These are phyloP conservation scores for Oxygymnocypris stewartii DNA, from an alignment of 2,113 vertebrate genomes.

Conservation along the genomic window DNA sequence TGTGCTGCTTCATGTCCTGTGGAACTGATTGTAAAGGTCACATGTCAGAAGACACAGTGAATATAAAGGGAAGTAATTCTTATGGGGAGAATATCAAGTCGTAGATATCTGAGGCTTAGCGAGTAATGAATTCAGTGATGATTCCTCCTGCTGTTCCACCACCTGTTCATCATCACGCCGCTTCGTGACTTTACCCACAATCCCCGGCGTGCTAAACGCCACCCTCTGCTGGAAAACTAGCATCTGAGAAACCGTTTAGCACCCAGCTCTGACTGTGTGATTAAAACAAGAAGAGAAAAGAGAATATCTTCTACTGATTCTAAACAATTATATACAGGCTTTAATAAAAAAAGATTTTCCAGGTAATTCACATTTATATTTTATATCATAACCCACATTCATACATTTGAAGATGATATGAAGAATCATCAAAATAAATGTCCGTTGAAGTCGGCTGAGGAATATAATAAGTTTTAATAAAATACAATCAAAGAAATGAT, in stretches of 20 bases:
- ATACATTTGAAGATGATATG: no score
- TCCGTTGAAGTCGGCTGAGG: background rate
- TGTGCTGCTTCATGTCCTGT: background rate
- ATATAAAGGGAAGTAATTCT: slow-evolving; percentile 1
- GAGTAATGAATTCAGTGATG: slow-evolving; percentile 69
- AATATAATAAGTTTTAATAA: background rate
- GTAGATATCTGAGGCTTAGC: slow-evolving; percentile 53
- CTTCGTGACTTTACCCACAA: slow-evolving; percentile 48
- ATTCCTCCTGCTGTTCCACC: slow-evolving; percentile 71
- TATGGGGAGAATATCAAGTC: slow-evolving; percentile 1
- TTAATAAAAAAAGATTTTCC: background rate
- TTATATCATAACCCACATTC: background rate
- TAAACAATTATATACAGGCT: background rate
- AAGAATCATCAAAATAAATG: no score
- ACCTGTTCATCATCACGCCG: slow-evolving; percentile 67
- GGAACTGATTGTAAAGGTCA: background rate
- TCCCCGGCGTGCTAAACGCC: background rate
- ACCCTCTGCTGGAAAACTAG: background rate
- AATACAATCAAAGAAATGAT: background rate
- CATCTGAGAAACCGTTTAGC: background rate
- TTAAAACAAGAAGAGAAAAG: background rate
- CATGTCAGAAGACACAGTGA: background rate
- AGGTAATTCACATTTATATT: background rate
- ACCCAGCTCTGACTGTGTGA: background rate
- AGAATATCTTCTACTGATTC: background rate